These are phyloP conservation scores for Corydoras maculifer DNA, from an alignment of 2,113 vertebrate genomes.

Conservation along the genomic window DNA sequence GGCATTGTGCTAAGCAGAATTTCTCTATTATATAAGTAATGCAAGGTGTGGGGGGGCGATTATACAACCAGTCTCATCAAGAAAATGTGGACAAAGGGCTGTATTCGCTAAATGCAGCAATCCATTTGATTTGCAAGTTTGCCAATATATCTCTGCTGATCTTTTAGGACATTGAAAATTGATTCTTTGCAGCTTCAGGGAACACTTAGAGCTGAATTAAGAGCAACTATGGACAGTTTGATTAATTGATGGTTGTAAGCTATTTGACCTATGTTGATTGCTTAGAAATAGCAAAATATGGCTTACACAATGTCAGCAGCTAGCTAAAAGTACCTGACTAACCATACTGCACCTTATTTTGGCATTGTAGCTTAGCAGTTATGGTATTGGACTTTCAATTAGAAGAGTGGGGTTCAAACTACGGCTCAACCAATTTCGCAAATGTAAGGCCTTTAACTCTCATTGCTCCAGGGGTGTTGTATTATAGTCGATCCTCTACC, in stretches of 20 bases:
- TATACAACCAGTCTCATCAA: slow-evolving; percentile 30
- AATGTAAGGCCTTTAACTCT: too few species aligned
- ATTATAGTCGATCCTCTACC: too few species aligned
- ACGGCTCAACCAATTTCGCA: too few species aligned
- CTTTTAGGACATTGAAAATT: slow-evolving; percentile 27
- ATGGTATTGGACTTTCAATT: too few species aligned
- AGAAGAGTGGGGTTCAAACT: too few species aligned
- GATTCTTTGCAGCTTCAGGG: slow-evolving; percentile 5
- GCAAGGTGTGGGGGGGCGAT: slow-evolving; percentile 15
- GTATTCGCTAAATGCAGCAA: slow-evolving; percentile 1
- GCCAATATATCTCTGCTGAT: slow-evolving; percentile 13
- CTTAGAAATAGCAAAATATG: not conserved
- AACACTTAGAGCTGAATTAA: slow-evolving; percentile 20
- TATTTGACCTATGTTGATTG: slow-evolving; percentile 12
- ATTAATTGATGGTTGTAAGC: slow-evolving; percentile 18
- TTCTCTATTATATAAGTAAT: slow-evolving; percentile 36
- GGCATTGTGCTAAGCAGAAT: slow-evolving; percentile 21
- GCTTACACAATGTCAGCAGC: not conserved
- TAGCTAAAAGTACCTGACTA: not conserved
- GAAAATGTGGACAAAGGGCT: slow-evolving; percentile 5
- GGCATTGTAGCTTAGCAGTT: too few species aligned
- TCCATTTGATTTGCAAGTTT: slow-evolving; percentile 25
- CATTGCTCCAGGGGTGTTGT: too few species aligned
- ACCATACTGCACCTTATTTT: not conserved
- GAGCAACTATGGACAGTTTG: slow-evolving; percentile 13